Conservation (phyloP, 2,797 vertebrate species). For the Alcedo quadribrachys region DNA sequence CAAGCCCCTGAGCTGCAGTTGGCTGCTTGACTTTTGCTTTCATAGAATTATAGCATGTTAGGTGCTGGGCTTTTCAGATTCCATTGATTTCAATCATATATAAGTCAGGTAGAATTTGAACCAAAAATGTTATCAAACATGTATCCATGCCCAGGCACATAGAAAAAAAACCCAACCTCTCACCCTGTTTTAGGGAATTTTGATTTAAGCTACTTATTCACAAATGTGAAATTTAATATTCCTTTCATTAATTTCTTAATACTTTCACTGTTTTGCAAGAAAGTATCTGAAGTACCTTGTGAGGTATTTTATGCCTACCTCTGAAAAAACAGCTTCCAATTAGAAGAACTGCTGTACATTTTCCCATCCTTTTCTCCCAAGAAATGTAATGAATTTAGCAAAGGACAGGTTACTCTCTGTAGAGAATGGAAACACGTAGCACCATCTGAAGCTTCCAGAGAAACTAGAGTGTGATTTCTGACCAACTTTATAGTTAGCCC, state of each 20-base stretch:
- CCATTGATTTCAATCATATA: background rate
- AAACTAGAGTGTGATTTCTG: background rate
- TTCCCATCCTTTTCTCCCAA: background rate
- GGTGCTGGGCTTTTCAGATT: background rate
- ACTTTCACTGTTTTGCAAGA: background rate
- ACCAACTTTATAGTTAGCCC: background rate
- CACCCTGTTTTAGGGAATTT: background rate
- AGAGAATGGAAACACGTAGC: background rate
- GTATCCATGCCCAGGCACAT: background rate
- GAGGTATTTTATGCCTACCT: background rate
- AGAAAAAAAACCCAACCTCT: background rate
- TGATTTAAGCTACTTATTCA: background rate
- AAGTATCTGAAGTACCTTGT: background rate
- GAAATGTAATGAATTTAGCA: background rate
- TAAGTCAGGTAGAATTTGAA: background rate
- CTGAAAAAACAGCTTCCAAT: background rate
- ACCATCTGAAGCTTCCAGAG: background rate
- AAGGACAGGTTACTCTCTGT: background rate
- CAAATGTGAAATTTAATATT: background rate
- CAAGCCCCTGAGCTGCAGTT: background rate
- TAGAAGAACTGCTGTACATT: background rate
- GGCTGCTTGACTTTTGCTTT: background rate
- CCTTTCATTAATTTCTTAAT: background rate
- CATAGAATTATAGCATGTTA: too few relatives aligned
- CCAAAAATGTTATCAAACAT: background rate